phyloP scores from a whole-genome alignment of 2,888 invertebrate genomes.

The Noctua fimbriata region DNA sequence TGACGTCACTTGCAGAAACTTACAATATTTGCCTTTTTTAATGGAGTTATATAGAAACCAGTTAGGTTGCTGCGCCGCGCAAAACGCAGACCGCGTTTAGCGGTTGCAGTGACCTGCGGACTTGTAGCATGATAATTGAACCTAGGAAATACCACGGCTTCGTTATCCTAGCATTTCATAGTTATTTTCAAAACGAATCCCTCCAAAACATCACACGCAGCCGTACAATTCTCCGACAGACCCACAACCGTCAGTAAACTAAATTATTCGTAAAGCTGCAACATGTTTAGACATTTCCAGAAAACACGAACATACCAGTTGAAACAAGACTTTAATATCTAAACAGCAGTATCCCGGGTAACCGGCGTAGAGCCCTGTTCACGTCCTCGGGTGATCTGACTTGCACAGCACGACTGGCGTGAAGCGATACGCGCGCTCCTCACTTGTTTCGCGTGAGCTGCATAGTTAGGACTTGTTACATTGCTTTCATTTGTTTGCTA shows the following conservation, averaged over 20 bases:
- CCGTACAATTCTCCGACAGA: background rate
- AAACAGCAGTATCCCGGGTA: constrained; percentile 46
- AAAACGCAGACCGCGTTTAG: background rate
- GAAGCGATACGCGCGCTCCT: background rate
- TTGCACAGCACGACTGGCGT: background rate
- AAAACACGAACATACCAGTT: constrained; percentile 36
- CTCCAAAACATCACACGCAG: background rate
- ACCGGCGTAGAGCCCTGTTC: background rate
- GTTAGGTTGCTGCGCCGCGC: background rate
- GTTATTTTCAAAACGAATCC: background rate
- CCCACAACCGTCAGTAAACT: constrained; percentile 1
- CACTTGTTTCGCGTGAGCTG: background rate
- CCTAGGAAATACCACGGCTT: background rate
- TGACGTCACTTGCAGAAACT: background rate
- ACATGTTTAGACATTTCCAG: constrained; percentile 19
- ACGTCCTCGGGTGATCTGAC: background rate
- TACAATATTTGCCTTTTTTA: background rate
- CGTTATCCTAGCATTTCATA: background rate
- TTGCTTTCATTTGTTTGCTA: background rate
- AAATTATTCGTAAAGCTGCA: constrained; percentile 21
- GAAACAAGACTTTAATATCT: constrained; percentile 65
- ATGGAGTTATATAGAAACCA: background rate
- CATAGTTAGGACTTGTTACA: background rate
- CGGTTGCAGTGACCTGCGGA: background rate
- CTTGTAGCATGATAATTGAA: background rate